phyloP scores from a whole-genome alignment of 2,113 vertebrate genomes.

The Hippotragus niger region DNA sequence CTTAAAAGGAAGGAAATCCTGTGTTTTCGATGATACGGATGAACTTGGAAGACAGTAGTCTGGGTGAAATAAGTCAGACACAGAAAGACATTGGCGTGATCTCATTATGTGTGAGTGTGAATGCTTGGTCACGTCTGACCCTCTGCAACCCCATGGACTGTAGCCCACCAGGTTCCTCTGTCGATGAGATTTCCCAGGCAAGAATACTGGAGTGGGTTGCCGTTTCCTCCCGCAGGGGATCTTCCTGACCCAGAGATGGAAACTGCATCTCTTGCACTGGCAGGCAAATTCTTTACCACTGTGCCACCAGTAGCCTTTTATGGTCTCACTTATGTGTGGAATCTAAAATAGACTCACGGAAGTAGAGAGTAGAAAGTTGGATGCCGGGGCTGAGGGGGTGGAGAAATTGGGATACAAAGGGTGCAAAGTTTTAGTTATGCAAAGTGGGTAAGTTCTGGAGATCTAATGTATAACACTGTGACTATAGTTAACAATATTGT shows the following conservation, averaged over 20 bases:
- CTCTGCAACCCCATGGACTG: not conserved
- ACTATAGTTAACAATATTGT: not conserved
- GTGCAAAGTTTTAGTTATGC: not conserved
- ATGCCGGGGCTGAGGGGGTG: not conserved
- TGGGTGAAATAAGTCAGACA: not conserved
- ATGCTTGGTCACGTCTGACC: accelerated
- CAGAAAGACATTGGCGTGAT: not conserved
- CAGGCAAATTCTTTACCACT: not conserved
- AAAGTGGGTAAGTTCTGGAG: not conserved
- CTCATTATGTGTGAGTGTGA: not conserved
- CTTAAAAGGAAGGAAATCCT: not conserved
- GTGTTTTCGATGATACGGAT: not conserved
- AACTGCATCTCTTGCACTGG: not conserved
- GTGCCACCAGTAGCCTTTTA: not conserved
- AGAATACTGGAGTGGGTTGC: not conserved
- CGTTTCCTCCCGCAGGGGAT: not conserved
- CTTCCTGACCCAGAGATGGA: not conserved
- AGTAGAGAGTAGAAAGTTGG: not conserved
- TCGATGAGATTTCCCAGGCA: not conserved
- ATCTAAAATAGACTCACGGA: not conserved
- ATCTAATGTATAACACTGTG: not conserved
- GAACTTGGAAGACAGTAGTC: not conserved
- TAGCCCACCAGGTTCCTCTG: not conserved
- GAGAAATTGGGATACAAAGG: not conserved
- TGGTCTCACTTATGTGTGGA: not conserved